A percentile compares a stretch with the other conserved stretches of the same genome.
These are phyloP conservation scores for Sphaeramia orbicularis DNA, from an alignment of 2,797 vertebrate genomes.

Conservation along the genomic window DNA sequence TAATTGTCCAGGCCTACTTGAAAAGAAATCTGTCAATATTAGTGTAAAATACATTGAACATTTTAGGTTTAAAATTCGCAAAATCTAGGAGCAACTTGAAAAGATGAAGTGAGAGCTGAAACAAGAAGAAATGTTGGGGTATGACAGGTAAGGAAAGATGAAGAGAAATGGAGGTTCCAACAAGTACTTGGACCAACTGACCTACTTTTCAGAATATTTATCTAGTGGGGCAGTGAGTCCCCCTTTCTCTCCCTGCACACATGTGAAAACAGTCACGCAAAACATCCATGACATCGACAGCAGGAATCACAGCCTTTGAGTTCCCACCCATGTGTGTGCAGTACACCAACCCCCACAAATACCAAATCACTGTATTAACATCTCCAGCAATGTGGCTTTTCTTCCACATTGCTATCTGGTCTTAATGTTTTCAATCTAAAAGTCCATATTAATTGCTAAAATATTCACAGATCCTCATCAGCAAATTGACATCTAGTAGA, in stretches of 20 bases:
- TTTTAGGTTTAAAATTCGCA: constrained; percentile 13
- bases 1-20: too few relatives aligned
- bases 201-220: constrained; percentile 68
- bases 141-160: constrained; percentile 22
- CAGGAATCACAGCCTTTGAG: constrained; percentile 8
- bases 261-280: constrained; percentile 64
- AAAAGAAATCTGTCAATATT: too few relatives aligned
- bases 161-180: constrained; percentile 24
- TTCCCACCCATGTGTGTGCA: constrained; percentile 3
- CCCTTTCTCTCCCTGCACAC: constrained; percentile 39
- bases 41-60: neutral
- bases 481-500: neutral
- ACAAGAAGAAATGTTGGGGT: constrained; percentile 21
- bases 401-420: constrained; percentile 4
- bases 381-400: neutral
- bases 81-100: neutral
- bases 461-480: neutral
- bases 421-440: constrained; percentile 2
- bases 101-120: constrained; percentile 1
- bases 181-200: constrained; percentile 56
- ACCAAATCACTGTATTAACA: constrained; percentile 19
- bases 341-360: constrained; percentile 21
- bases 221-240: constrained; percentile 37
- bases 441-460: constrained; percentile 10
- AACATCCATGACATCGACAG: constrained; percentile 57